These are phyloP conservation scores for Tachysurus vachellii DNA, from an alignment of 2,113 vertebrate species.

Conservation along the genomic window DNA sequence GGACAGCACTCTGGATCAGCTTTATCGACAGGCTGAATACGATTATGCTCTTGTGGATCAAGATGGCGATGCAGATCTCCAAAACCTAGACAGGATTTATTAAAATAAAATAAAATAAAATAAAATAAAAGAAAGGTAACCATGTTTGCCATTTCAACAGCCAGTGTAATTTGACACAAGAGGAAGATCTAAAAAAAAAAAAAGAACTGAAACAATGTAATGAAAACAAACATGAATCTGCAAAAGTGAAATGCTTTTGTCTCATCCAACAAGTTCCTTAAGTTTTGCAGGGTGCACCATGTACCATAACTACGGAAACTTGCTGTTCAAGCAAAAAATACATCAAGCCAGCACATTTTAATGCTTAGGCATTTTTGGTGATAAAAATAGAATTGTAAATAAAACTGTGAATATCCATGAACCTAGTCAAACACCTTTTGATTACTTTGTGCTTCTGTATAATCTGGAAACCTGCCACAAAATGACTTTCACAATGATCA, in stretches of 20 bases:
- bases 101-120: too few relatives aligned
- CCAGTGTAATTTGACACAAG: background rate
- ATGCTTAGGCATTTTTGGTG: background rate
- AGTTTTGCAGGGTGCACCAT: background rate
- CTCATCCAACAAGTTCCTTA: background rate
- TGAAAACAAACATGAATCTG: background rate
- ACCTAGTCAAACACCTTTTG: background rate
- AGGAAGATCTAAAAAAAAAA: background rate
- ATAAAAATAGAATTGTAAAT: background rate
- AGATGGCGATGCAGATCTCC: constrained; percentile 83
- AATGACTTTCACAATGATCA: background rate
- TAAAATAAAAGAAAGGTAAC: background rate
- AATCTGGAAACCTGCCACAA: background rate
- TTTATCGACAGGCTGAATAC: constrained; percentile 85
- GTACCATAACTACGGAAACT: background rate
- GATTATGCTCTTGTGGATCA: constrained; percentile 87
- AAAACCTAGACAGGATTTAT: constrained; percentile 66
- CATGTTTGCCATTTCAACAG: background rate
- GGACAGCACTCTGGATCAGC: constrained; percentile 75
- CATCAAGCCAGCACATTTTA: background rate
- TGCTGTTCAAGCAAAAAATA: background rate
- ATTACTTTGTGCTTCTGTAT: background rate
- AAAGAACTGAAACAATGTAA: background rate
- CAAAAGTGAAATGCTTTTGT: background rate
- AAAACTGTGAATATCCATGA: background rate